These are phyloP conservation scores for Euthynnus affinis DNA, from an alignment of 2,797 vertebrate species.

Conservation along the genomic window DNA sequence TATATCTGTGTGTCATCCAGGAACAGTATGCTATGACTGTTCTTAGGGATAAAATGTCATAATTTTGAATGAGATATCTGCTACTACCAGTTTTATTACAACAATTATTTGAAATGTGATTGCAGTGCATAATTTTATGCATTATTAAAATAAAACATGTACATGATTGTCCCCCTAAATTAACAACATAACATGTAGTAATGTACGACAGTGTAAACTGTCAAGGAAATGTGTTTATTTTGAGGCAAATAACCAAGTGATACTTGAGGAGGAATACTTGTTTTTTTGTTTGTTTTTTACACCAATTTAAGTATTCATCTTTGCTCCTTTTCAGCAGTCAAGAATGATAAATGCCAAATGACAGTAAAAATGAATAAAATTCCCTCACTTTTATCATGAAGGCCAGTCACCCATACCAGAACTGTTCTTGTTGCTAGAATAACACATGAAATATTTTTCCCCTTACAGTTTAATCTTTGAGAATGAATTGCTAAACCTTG, in stretches of 20 bases:
- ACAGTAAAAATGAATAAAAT: not conserved
- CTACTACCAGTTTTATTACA: not conserved
- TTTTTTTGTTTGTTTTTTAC: not conserved
- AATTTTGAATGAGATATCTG: not conserved
- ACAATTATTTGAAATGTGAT: not conserved
- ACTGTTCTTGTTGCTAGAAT: not conserved
- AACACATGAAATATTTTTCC: not conserved
- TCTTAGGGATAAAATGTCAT: not conserved
- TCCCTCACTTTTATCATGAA: constrained; percentile 6
- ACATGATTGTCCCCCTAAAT: not conserved
- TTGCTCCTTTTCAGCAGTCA: not conserved
- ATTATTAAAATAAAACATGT: not conserved
- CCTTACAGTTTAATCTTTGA: not conserved
- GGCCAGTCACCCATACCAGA: not conserved
- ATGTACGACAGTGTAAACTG: not conserved
- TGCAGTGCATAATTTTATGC: not conserved
- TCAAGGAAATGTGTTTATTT: not conserved
- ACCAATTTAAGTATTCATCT: not conserved
- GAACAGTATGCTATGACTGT: no score
- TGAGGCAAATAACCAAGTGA: not conserved
- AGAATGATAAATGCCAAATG: not conserved
- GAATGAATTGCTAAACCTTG: not conserved
- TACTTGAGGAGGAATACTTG: no score
- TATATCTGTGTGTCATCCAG: not conserved
- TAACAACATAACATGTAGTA: not conserved